Evolutionary conservation across 2,113 vertebrate genomes (phyloP).

Genomic region (Hyaena hyaena): DNA sequence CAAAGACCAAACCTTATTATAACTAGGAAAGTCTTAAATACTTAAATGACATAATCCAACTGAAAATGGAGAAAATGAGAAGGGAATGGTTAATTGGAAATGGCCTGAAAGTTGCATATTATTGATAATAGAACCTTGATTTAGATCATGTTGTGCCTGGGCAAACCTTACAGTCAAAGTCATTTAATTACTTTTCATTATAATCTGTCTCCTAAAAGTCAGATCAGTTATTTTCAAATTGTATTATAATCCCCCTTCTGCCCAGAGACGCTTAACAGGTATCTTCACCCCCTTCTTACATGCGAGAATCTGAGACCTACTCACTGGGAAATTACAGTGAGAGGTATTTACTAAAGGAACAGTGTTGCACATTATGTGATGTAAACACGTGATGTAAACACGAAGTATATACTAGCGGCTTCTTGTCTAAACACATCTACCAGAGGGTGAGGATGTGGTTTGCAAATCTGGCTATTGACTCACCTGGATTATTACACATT

Average conservation of each 20-base stretch:
- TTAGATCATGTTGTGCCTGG: neutral
- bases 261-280: neutral
- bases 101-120: neutral
- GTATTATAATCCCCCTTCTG: neutral
- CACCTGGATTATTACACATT: neutral
- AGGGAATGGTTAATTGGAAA: conserved; percentile 7
- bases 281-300: neutral
- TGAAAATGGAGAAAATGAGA: neutral
- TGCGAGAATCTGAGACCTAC: neutral
- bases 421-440: neutral
- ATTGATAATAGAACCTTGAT: neutral
- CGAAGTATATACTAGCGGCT: neutral
- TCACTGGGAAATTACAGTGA: neutral
- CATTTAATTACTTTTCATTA: neutral
- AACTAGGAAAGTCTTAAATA: conserved; percentile 6
- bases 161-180: neutral
- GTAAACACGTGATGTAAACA: neutral
- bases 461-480: neutral
- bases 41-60: neutral
- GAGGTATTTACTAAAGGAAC: neutral
- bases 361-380: neutral
- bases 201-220: neutral
- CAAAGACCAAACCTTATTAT: neutral
- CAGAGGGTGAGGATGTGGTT: neutral
- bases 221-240: conserved; percentile 2